Evolutionary conservation across 2,113 vertebrate genomes (phyloP).

Genomic region (Muntiacus reevesi): DNA sequence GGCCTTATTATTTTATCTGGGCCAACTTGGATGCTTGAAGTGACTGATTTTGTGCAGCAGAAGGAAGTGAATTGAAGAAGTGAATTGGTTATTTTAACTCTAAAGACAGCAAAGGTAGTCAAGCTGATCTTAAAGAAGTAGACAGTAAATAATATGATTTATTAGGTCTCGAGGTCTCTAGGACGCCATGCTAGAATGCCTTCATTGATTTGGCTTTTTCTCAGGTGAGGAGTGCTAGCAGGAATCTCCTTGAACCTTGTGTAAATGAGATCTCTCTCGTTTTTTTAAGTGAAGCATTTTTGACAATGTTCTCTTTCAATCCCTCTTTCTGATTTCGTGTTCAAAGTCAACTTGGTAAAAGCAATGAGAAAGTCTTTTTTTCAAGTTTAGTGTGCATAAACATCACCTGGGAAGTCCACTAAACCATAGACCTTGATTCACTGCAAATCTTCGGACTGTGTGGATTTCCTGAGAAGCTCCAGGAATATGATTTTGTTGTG

Average conservation of each 20-base stretch:
- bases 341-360: conserved; percentile 7
- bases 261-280: background rate
- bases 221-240: background rate
- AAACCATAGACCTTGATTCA: background rate
- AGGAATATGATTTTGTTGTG: background rate
- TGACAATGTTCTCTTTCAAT: background rate
- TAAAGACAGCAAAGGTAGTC: conserved; percentile 24
- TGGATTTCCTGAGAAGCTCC: background rate
- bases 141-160: conserved; percentile 43
- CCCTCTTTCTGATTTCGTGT: background rate
- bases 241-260: background rate
- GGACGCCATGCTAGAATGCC: background rate
- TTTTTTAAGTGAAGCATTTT: background rate
- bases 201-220: background rate
- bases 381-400: background rate
- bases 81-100: conserved; percentile 44
- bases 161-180: background rate
- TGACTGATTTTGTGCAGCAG: background rate
- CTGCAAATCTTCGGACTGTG: background rate
- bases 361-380: background rate
- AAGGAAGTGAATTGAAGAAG: background rate
- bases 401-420: background rate
- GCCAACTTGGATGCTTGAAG: conserved; percentile 39
- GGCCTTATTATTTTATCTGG: conserved; percentile 49
- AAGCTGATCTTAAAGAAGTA: background rate